Percentiles rank a stretch among this genome's conserved stretches.
Evolutionary conservation across 2,113 vertebrate species (phyloP).

Genomic region (Albula glossodonta): DNA sequence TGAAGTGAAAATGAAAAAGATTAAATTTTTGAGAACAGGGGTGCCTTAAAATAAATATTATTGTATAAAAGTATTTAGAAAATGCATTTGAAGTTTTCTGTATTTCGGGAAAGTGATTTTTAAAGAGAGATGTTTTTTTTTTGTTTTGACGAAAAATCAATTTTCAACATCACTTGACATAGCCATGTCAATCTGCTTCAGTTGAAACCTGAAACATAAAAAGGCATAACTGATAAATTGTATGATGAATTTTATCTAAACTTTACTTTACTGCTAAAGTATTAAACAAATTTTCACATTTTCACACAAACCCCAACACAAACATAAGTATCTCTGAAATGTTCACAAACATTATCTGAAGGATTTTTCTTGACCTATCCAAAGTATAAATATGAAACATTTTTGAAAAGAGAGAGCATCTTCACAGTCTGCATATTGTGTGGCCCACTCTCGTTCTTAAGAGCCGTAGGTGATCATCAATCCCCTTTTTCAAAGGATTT

Average conservation of each 20-base stretch:
- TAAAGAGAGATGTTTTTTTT: background rate
- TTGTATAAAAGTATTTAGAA: background rate
- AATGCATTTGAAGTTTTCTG: background rate
- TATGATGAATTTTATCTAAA: too few relatives aligned
- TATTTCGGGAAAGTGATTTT: background rate
- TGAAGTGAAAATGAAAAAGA: background rate
- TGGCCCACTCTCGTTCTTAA: background rate
- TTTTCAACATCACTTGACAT: too few relatives aligned
- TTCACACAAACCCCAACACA: background rate
- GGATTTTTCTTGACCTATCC: background rate
- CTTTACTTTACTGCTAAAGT: too few relatives aligned
- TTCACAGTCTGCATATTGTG: too few relatives aligned
- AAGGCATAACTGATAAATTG: too few relatives aligned
- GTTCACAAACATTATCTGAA: background rate
- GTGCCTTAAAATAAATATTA: background rate
- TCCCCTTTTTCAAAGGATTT: background rate
- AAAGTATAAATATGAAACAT: background rate
- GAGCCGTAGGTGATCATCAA: slow-evolving; percentile 10
- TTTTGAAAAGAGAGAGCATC: background rate
- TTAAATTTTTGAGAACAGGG: background rate
- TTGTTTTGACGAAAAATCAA: background rate
- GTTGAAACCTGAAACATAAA: background rate
- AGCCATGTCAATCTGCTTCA: background rate
- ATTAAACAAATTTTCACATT: too few relatives aligned
- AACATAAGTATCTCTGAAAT: background rate